Base-by-base conservation (phyloP, 1,140 invertebrate genomes). In the Amphibalanus amphitrite region DNA sequence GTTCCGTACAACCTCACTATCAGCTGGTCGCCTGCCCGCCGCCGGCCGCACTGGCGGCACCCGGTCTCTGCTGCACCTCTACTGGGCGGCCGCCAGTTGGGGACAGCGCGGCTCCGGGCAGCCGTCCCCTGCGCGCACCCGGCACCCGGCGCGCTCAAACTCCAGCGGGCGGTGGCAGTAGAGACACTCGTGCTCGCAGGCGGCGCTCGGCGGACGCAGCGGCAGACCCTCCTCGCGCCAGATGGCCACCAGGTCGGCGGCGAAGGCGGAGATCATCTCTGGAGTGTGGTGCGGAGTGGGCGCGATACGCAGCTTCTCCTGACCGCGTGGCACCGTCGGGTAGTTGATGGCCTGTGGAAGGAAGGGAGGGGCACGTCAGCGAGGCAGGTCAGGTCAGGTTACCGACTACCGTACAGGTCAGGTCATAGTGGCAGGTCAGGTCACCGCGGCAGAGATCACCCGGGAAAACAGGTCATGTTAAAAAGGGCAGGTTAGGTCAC, bases 281-380 rank as follows among this genome's bases (percentile, higher is more conserved):
- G 82, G 81, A 6, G 91, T 93, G 78, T 98, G 96, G 79, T 91
- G 89, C 3, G 95, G 95, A 0, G 95, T 97, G 3, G 95, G 94
- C 1, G 95, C 95, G 75, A 98, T 84, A 65, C 95, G 84, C 59
- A 98, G 84, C 77, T 95, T 92, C 81, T 98, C 95, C 79, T 93
- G 84, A 0, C 96, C 96, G 69, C 89, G 86, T 0, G 92, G 87
- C 20, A 99, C 96, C 0, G 96, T 98, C 29, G 96, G 96, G 83
- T 97, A 96, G 81, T 98, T 98, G 74, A 99, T 99, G 0, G 95
- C 91, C 82, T 98, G 93, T 1, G 47, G 47, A 20, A 59, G 17
- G 47, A 23, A 20, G 20, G 6, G 1, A 59, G 47, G 20, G 47
- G 47, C 10, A 23, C 10, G 47, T 59, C 47, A 59, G 6, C 47